These are phyloP conservation scores for Halocynthia aurantium DNA, from an alignment of 23 tunicate species.

Conservation along the genomic window DNA sequence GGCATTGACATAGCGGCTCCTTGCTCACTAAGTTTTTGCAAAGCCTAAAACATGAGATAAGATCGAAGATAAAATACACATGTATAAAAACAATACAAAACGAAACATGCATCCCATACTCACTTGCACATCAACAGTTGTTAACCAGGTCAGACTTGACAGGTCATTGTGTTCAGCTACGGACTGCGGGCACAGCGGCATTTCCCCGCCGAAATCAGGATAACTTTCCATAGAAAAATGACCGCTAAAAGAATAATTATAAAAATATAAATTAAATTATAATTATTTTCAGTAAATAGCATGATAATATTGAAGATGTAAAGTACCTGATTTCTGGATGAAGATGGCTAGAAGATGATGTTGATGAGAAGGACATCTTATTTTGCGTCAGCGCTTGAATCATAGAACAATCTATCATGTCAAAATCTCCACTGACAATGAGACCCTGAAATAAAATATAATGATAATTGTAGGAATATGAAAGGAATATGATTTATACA, in stretches of 20 bases:
- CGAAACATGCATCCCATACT: not conserved
- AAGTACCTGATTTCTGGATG: too few species aligned
- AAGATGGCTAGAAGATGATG: too few species aligned
- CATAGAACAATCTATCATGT: too few species aligned
- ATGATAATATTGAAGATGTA: too few species aligned
- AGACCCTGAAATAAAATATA: too few species aligned
- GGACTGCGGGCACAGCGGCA: conserved; percentile 5
- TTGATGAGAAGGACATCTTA: too few species aligned
- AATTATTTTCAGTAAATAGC: too few species aligned
- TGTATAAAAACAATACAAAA: not conserved
- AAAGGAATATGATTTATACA: too few species aligned
- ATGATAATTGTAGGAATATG: too few species aligned
- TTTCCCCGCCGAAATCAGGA: conserved; percentile 26
- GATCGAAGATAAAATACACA: not conserved
- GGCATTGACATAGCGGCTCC: conserved; percentile 4
- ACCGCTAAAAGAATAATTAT: conserved; percentile 41
- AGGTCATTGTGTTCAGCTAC: conserved; percentile 49
- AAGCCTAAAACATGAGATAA: conserved; percentile 10
- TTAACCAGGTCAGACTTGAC: conserved; percentile 75
- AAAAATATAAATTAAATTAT: too few species aligned
- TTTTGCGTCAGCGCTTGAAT: too few species aligned
- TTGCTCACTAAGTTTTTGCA: conserved; percentile 23
- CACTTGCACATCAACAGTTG: conserved; percentile 90
- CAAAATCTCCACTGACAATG: too few species aligned
- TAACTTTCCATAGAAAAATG: conserved; percentile 69